Conservation (phyloP, 1,140 invertebrate genomes). For the Diorhabda elongata region DNA sequence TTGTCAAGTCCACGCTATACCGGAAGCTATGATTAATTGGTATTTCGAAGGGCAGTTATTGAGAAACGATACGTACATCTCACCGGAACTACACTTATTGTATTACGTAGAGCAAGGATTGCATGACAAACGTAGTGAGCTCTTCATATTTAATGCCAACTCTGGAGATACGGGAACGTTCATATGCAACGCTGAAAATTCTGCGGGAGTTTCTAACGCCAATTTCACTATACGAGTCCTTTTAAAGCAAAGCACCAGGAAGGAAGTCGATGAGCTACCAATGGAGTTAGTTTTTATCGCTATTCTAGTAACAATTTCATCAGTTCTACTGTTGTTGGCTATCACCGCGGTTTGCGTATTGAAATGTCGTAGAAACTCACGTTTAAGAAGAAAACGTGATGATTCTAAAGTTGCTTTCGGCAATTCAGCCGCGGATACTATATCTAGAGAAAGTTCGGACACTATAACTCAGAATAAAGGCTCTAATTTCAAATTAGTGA, state of each 20-base stretch:
- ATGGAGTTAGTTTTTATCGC: conserved; percentile 63
- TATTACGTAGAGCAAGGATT: conserved; percentile 64
- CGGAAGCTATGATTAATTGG: conserved; percentile 73
- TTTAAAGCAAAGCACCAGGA: conserved; percentile 59
- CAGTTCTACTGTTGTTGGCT: conserved; percentile 55
- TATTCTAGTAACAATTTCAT: conserved; percentile 55
- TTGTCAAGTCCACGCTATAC: conserved; percentile 76
- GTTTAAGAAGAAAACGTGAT: conserved; percentile 25
- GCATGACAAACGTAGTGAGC: conserved; percentile 66
- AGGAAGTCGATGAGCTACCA: conserved; percentile 51
- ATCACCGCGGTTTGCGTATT: conserved; percentile 57
- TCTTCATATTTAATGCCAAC: conserved; percentile 68
- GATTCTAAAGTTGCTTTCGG: conserved; percentile 26
- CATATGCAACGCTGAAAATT: conserved; percentile 74
- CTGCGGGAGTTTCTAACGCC: conserved; percentile 66
- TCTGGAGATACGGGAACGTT: conserved; percentile 74
- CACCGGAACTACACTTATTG: conserved; percentile 57
- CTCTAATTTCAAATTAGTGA: conserved; percentile 13
- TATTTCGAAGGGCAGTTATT: conserved; percentile 70
- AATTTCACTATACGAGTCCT: conserved; percentile 74
- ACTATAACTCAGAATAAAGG: conserved; percentile 13
- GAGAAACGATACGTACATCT: conserved; percentile 61
- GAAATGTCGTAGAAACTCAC: conserved; percentile 53
- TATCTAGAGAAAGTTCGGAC: conserved; percentile 22
- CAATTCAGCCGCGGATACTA: conserved; percentile 23